Conservation (phyloP, 1,140 invertebrate genomes). For the Leguminivora glycinivorella region DNA sequence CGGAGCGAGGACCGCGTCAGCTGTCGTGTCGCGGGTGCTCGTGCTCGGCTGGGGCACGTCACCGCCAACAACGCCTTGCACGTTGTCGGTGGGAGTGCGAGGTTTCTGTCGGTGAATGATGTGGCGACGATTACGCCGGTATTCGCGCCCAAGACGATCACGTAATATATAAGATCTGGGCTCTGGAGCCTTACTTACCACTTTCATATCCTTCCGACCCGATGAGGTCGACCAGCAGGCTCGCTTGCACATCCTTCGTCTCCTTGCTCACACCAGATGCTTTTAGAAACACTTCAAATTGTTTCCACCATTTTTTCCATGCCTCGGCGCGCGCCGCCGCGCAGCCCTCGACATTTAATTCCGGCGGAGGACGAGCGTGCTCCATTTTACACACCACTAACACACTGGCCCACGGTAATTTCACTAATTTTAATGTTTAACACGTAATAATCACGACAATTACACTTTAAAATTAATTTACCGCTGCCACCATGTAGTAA, state of each 20-base stretch:
- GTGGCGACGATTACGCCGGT: slow-evolving; percentile 11
- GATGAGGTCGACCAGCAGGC: background rate
- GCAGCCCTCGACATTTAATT: slow-evolving; percentile 33
- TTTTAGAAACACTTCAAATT: slow-evolving; percentile 36
- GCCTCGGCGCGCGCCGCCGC: slow-evolving; percentile 30
- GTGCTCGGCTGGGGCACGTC: background rate
- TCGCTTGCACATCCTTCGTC: too few species aligned
- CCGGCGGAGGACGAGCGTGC: too few species aligned
- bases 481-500: too few species aligned
- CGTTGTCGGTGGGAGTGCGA: background rate
- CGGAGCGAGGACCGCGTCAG: background rate
- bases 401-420: too few species aligned
- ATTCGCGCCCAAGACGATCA: background rate
- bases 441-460: too few species aligned
- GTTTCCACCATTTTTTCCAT: slow-evolving; percentile 33
- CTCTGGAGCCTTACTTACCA: background rate
- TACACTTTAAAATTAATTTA: too few species aligned
- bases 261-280: slow-evolving; percentile 13
- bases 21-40: background rate
- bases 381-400: too few species aligned
- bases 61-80: background rate
- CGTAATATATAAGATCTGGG: background rate
- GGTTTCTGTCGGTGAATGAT: background rate
- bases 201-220: background rate
- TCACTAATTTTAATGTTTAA: too few species aligned